These are phyloP conservation scores for Sciurus carolinensis DNA, from an alignment of 2,797 vertebrate genomes.

Conservation along the genomic window DNA sequence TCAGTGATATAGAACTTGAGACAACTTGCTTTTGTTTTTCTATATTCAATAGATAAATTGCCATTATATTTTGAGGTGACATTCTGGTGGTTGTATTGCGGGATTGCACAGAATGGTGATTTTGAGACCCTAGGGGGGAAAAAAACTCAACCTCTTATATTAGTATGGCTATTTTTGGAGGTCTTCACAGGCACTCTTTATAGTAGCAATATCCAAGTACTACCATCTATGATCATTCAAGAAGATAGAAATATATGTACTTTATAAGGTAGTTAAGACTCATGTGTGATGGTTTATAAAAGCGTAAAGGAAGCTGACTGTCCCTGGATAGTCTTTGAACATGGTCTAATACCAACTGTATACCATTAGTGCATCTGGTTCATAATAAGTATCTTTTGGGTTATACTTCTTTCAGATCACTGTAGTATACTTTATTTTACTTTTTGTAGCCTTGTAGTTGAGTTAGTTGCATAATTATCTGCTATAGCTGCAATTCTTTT, in stretches of 20 bases:
- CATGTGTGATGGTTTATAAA: neutral
- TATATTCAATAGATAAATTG: neutral
- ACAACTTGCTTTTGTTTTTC: slow-evolving; percentile 18
- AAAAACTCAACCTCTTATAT: neutral
- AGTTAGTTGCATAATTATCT: slow-evolving; percentile 34
- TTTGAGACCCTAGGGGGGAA: neutral
- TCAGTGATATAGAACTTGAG: neutral
- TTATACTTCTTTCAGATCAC: neutral
- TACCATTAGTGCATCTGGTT: neutral
- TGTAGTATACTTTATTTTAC: neutral
- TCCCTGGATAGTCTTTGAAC: neutral
- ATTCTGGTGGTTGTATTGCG: neutral
- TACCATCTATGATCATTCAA: neutral
- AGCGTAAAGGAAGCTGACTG: neutral
- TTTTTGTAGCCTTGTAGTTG: neutral
- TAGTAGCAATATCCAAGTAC: neutral
- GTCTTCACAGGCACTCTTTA: neutral
- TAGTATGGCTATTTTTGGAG: neutral
- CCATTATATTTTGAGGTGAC: neutral
- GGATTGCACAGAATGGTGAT: neutral
- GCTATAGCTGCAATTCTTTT: neutral
- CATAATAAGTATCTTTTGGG: neutral
- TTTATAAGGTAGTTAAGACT: neutral
- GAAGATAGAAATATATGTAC: neutral
- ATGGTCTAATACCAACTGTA: neutral